Evolutionary conservation across 2,888 invertebrate genomes (phyloP).

Genomic region (Drosophila pegasa): DNA sequence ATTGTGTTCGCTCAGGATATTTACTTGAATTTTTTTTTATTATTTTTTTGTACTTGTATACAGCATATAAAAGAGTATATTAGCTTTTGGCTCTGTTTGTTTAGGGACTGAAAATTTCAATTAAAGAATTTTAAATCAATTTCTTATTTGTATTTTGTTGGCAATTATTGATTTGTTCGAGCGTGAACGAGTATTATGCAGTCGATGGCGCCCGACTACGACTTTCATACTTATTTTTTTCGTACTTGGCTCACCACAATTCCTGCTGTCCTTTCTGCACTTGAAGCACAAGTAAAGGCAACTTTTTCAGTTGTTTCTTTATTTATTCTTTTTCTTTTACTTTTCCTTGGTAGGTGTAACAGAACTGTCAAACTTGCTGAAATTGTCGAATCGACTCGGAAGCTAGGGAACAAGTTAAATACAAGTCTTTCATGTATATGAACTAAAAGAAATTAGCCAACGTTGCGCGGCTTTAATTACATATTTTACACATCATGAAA

Average conservation of each 20-base stretch:
- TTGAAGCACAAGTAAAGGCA: conserved; percentile 64
- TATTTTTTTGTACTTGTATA: neutral
- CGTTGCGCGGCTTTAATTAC: neutral
- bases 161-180: neutral
- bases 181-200: neutral
- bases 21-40: conserved; percentile 54
- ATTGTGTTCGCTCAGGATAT: conserved; percentile 76
- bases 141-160: too few relatives aligned
- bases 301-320: conserved; percentile 62
- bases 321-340: conserved; percentile 1
- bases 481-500: neutral
- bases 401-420: conserved; percentile 24
- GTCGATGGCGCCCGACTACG: neutral
- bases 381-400: conserved; percentile 52
- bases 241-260: conserved; percentile 54
- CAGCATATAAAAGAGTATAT: neutral
- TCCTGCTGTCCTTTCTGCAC: conserved; percentile 57
- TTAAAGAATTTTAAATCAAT: too few relatives aligned
- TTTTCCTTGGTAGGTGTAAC: conserved; percentile 56
- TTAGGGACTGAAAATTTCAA: neutral
- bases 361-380: conserved; percentile 70
- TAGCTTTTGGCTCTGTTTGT: neutral
- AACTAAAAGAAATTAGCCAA: neutral
- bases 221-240: conserved; percentile 1
- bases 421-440: conserved; percentile 3